These are phyloP conservation scores for Engraulis encrasicolus DNA, from an alignment of 2,113 vertebrate species.

Conservation along the genomic window DNA sequence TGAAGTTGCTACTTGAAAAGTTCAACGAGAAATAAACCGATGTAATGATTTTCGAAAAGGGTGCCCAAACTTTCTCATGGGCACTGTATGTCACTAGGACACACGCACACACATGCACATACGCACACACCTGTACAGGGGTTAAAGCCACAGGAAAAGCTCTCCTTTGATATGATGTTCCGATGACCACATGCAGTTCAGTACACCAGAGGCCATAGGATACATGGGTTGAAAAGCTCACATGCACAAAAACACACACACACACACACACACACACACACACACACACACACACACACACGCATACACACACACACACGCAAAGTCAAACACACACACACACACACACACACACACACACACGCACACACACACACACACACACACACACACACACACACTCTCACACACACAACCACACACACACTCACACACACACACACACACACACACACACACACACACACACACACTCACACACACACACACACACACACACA, in stretches of 20 bases:
- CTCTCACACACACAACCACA: too few relatives aligned
- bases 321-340: too few relatives aligned
- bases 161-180: conserved; percentile 31
- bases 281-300: too few relatives aligned
- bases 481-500: background rate
- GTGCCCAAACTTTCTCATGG: too few relatives aligned
- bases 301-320: conserved; percentile 38
- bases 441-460: too few relatives aligned
- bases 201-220: background rate
- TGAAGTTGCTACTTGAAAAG: too few relatives aligned
- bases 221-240: too few relatives aligned
- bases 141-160: conserved; percentile 15
- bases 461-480: background rate
- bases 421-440: too few relatives aligned
- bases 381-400: background rate
- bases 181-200: conserved; percentile 16
- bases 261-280: too few relatives aligned
- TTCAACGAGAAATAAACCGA: too few relatives aligned
- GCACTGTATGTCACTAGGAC: background rate
- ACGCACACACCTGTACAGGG: background rate
- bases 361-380: background rate
- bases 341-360: conserved; percentile 26
- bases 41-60: too few relatives aligned
- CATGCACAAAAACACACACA: too few relatives aligned
- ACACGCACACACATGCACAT: conserved; percentile 32